Percentiles rank a stretch among this genome's conserved stretches.
Evolutionary conservation across 2,113 vertebrate genomes (phyloP).

Genomic region (Rousettus leschenaultii): DNA sequence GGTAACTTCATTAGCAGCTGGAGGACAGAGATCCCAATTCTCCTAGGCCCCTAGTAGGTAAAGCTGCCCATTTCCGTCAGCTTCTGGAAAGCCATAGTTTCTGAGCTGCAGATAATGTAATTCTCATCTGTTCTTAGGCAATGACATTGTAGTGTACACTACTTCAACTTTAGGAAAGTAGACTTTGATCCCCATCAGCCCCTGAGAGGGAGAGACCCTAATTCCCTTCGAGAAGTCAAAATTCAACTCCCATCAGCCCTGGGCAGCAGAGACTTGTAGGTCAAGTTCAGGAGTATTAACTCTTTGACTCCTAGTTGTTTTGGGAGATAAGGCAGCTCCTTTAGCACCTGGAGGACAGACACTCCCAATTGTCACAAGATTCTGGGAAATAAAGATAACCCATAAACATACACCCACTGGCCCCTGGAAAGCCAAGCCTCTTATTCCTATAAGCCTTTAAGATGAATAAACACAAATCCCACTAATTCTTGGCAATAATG

Average conservation of each 20-base stretch:
- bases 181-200: neutral
- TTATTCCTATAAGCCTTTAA: neutral
- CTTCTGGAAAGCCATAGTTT: neutral
- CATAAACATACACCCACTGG: neutral
- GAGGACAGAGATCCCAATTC: neutral
- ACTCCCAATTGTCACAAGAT: neutral
- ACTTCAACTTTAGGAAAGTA: neutral
- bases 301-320: neutral
- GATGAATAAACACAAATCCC: neutral
- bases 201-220: neutral
- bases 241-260: neutral
- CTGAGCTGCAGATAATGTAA: neutral
- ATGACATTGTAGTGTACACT: neutral
- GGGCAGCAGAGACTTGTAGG: neutral
- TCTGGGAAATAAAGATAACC: neutral
- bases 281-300: neutral
- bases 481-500: neutral
- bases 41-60: neutral
- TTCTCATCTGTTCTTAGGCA: neutral
- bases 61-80: neutral
- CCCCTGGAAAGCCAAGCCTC: neutral
- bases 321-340: neutral
- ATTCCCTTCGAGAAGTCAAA: neutral
- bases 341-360: neutral
- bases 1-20: neutral